These are phyloP conservation scores for Temnothorax rugatulus DNA, from an alignment of 2,888 invertebrate genomes.

Conservation along the genomic window DNA sequence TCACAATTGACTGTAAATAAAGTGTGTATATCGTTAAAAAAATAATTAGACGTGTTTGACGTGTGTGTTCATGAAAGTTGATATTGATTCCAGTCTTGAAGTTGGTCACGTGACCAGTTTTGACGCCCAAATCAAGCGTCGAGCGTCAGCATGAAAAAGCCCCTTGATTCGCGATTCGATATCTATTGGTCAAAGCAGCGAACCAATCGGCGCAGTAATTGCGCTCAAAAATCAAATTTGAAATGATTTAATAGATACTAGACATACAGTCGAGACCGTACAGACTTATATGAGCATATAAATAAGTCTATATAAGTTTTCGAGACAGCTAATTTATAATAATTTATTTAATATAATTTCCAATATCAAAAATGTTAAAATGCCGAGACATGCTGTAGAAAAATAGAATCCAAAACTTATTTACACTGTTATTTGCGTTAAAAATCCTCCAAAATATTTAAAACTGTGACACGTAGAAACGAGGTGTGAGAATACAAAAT, in stretches of 20 bases:
- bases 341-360: not conserved
- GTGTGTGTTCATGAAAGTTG: no score
- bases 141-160: no score
- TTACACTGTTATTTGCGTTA: not conserved
- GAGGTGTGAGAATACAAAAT: not conserved
- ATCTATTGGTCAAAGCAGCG: not conserved
- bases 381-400: not conserved
- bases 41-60: no score
- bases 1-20: no score
- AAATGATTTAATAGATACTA: not conserved
- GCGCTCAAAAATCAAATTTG: not conserved
- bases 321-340: not conserved
- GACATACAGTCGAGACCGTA: not conserved
- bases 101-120: no score
- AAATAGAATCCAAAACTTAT: not conserved
- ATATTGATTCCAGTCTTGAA: no score
- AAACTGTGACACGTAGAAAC: no score
- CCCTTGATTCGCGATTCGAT: not conserved
- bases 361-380: not conserved
- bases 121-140: no score
- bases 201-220: not conserved
- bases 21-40: no score
- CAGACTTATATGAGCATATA: not conserved
- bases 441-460: not conserved
- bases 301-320: not conserved